phyloP scores from a whole-genome alignment of 2,113 vertebrate genomes.

The Thermophis baileyi region DNA sequence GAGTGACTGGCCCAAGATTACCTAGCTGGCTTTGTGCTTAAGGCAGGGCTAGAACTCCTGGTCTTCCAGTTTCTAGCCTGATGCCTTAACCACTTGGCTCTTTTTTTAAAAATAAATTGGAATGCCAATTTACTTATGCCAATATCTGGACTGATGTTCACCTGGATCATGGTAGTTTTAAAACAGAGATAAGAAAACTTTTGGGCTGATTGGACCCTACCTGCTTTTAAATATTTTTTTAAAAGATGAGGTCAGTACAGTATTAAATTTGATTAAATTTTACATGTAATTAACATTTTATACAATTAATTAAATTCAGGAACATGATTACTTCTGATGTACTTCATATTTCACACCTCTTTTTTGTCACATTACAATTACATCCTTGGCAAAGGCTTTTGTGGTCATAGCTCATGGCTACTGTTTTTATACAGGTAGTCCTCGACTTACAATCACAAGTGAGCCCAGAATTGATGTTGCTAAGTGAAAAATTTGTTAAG shows the following conservation, averaged over 20 bases:
- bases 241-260: background rate
- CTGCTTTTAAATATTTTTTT: background rate
- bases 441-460: background rate
- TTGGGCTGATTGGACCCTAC: background rate
- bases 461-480: background rate
- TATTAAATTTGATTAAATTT: background rate
- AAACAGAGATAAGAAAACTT: background rate
- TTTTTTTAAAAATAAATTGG: background rate
- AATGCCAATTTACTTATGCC: background rate
- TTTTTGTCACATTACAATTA: background rate
- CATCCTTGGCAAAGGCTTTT: background rate
- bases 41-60: background rate
- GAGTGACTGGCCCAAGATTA: too few relatives aligned
- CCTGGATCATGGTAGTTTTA: background rate
- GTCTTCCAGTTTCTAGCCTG: background rate
- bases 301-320: background rate
- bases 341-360: background rate
- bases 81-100: background rate
- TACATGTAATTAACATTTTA: background rate
- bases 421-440: background rate
- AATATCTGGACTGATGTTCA: background rate
- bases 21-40: background rate
- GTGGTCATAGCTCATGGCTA: background rate
- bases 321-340: background rate
- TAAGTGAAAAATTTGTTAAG: background rate